A percentile compares a stretch with the other conserved stretches of the same genome.
phyloP scores from a whole-genome alignment of 1,140 invertebrate species.

The Mercenaria mercenaria region DNA sequence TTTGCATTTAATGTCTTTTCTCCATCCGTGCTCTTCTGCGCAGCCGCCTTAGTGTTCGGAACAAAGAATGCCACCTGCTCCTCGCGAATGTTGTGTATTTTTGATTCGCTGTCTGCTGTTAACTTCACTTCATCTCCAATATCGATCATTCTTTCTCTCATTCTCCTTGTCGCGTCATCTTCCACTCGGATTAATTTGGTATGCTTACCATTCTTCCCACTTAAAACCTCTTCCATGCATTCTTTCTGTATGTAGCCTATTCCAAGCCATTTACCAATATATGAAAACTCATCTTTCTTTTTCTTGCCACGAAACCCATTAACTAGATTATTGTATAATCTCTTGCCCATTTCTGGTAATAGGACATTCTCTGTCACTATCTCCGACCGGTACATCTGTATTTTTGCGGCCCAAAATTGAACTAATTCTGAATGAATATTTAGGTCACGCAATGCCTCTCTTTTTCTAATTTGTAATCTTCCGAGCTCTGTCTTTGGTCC shows the following conservation, averaged over 20 bases:
- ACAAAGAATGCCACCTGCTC: neutral
- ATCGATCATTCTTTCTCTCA: neutral
- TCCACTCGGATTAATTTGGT: neutral
- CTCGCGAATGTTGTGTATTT: neutral
- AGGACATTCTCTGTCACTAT: neutral
- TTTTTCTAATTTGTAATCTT: neutral
- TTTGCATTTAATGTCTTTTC: neutral
- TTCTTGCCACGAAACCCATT: neutral
- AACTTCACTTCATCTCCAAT: neutral
- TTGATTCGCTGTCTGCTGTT: neutral
- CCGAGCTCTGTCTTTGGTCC: neutral
- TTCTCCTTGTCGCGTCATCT: neutral
- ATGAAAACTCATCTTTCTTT: neutral
- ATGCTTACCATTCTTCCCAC: neutral
- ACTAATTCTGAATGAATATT: neutral
- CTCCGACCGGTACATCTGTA: neutral
- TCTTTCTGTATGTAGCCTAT: neutral
- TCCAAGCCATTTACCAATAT: neutral
- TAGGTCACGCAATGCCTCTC: neutral
- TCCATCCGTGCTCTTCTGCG: too few species aligned
- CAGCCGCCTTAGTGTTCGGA: neutral
- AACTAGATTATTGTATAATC: neutral
- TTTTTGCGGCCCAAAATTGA: neutral
- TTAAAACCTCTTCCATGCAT: neutral
- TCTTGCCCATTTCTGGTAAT: neutral